Base-by-base conservation (phyloP, 2,888 invertebrate genomes). In the Erebia aethiops region DNA sequence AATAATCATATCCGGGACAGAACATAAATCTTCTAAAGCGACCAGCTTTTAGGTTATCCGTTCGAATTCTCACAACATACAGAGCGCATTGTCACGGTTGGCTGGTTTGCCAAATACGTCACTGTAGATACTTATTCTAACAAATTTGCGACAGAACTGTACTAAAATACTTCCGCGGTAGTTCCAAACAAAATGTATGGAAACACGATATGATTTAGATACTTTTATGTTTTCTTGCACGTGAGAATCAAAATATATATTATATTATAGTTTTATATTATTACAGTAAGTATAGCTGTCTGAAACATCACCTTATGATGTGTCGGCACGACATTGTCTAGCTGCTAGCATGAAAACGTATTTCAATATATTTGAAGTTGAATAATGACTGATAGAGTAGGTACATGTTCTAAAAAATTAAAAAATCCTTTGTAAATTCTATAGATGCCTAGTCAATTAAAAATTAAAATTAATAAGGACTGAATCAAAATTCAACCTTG, bases 21-120 rank as follows among this genome's bases (percentile, higher is more conserved):
- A 21, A 18, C 51, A 64, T 69, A 69, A 63, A 69, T 69, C 69
- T 69, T 64, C 35, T 51, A 58, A 69, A 69, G 63, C 65, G 43
- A 54, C 16, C 46, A 66, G 66, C 58, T 51, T 70, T 70, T 65
- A 70, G 60, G 51, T 65, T 65, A 70, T 70, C 49, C 54, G 43
- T 61, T 61, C 70, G 56, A 56, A 66, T 21, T 21, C 49, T 58
- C 67, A 26, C 57, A 67, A 67, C 49, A 67, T 67, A 58, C 71
- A 74, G 75, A 72, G 74, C 75, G 75, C 69, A 75, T 87, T 88
- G 90, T 89, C 87, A 89, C 91, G 90, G 88, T 91, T 91, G 89
- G 90, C 88, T 87, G 79, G 76, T 83, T 89, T 90, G 91, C 92
- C 91, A 92, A 92, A 91, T 91, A 88, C 89, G 91, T 89, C 89